Evolutionary conservation across 2,113 vertebrate genomes (phyloP).

Genomic region (Brachyhypopomus occidentalis): DNA sequence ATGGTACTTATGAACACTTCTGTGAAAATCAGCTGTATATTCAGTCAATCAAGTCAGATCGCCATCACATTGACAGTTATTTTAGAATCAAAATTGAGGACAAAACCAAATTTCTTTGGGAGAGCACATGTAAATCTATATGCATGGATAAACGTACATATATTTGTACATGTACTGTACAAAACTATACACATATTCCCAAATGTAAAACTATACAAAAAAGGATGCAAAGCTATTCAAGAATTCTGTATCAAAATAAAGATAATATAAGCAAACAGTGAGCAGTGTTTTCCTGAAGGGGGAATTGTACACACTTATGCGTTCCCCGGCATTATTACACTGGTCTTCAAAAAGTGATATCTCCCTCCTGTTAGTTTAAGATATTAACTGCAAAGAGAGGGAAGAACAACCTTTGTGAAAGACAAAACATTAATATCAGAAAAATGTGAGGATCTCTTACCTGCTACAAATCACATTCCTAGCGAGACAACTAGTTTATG

Average conservation of each 20-base stretch:
- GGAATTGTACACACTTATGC: constrained; percentile 2
- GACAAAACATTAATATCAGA: neutral
- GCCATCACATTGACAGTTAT: neutral
- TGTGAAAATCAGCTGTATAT: neutral
- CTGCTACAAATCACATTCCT: neutral
- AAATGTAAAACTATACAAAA: constrained; percentile 43
- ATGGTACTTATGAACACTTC: neutral
- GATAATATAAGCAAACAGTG: neutral
- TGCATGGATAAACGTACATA: constrained; percentile 13
- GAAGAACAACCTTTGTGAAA: neutral
- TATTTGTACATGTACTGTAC: constrained; percentile 15
- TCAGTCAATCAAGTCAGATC: no score
- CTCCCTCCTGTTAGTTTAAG: constrained; percentile 30
- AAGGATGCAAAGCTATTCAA: constrained; percentile 24
- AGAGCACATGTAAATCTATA: constrained; percentile 26
- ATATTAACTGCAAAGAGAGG: constrained; percentile 15
- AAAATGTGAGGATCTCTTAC: neutral
- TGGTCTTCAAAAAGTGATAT: constrained; percentile 7
- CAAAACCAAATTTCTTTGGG: neutral
- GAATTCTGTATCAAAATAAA: constrained; percentile 28
- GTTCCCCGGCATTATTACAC: neutral
- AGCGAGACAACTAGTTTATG: no score
- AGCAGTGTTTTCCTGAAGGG: constrained; percentile 18
- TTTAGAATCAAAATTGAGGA: neutral
- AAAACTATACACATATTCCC: constrained; percentile 25